phyloP scores from a whole-genome alignment of 1,140 invertebrate species.

The Drosophila arizonae region DNA sequence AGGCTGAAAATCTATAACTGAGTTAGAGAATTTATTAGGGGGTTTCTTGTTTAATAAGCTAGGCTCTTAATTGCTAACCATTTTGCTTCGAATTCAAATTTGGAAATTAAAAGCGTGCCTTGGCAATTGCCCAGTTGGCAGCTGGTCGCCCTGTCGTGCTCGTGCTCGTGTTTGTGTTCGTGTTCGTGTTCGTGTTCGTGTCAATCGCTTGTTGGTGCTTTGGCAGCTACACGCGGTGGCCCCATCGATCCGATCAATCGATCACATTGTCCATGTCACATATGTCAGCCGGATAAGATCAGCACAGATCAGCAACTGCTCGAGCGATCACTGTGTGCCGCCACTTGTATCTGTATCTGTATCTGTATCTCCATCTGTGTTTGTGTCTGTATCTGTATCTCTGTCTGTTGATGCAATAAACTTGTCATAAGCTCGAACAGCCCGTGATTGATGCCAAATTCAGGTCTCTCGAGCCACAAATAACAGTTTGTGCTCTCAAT shows the following conservation, averaged over 20 bases:
- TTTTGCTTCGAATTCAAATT: not conserved
- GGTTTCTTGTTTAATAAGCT: too few species aligned
- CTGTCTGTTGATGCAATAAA: slow-evolving; percentile 8
- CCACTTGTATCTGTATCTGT: not conserved
- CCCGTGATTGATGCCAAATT: slow-evolving; percentile 32
- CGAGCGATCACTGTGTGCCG: not conserved
- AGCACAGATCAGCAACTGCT: slow-evolving; percentile 12
- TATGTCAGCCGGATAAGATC: slow-evolving; percentile 57
- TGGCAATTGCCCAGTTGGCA: slow-evolving; percentile 5
- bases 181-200: slow-evolving; percentile 4
- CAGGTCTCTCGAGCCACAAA: slow-evolving; percentile 9
- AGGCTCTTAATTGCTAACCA: too few species aligned
- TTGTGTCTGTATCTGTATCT: slow-evolving; percentile 10
- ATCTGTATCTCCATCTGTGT: too few species aligned
- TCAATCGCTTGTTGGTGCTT: slow-evolving; percentile 21
- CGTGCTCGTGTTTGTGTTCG: slow-evolving; percentile 21
- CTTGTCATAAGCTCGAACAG: slow-evolving; percentile 27
- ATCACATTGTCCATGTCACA: slow-evolving; percentile 56
- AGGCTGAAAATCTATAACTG: too few species aligned
- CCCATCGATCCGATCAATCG: slow-evolving; percentile 41
- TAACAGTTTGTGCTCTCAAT: slow-evolving; percentile 21
- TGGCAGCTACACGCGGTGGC: slow-evolving; percentile 47
- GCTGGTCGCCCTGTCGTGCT: slow-evolving; percentile 36
- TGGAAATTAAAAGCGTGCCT: not conserved
- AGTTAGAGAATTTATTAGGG: too few species aligned